Base-by-base conservation (phyloP, 92 coral and sea anemone genomes). In the Pocillopora grandis region DNA sequence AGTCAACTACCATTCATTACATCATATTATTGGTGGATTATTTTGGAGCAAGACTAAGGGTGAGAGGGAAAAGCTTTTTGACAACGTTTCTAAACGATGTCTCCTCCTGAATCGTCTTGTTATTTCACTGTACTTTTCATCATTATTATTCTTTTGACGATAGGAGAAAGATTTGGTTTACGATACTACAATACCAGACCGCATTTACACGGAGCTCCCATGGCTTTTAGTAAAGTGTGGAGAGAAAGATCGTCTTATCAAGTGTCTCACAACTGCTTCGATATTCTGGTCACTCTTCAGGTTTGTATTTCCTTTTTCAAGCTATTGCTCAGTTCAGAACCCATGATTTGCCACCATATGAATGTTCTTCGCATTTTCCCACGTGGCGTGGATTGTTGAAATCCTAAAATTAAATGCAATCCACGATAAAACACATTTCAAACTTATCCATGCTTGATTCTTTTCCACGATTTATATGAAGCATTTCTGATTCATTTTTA, bases 11-110 rank as follows among this genome's bases (percentile, higher is more conserved):
- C 68, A 87, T 76, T 19, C 87, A 85, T 49, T 93, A 88, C 81
- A 81, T 87, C 36, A 49, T 79, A 73, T 80, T 77, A 61, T 88
- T 88, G 59, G 90, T 91, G 19, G 76, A 88, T 20, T 93, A 89
- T 86, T 95, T 95, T 77, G 90, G 89, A 33, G 90, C 74, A 31
- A 88, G 81, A 57, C 75, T 95, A 37, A 70, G 86, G 94, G 98
- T 93, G 60, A 75, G 81, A 57, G 56, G 1, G 5, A 14, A 13
- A 42, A 42, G 52, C 52, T 58, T n/a, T 20, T 23, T 3, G 13
- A 58, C 1, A 49, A n/a, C 7, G 57, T 60, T 63, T 62, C 21
- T 37, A 7, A 16, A 15, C 59, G 68, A 19, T 57, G 63, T 21
- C 2, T 15, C 20, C 33, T 16, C 69, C 3, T 23, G 21, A 13